Evolutionary conservation across 1,140 invertebrate species (phyloP).

Genomic region (Pseudomyrmex pallidus): DNA sequence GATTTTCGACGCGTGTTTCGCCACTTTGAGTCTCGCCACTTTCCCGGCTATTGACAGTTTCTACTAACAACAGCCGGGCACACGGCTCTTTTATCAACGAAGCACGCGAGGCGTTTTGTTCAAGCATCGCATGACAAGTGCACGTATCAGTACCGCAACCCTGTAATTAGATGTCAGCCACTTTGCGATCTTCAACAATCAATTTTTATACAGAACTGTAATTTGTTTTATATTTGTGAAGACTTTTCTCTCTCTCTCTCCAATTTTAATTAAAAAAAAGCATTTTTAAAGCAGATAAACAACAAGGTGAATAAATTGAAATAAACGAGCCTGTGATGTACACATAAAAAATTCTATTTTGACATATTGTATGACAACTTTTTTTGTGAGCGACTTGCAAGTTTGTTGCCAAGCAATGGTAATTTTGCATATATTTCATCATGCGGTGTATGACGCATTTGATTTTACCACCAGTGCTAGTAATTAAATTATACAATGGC

Average conservation of each 20-base stretch:
- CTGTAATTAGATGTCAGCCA: constrained; percentile 4
- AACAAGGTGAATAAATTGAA: not conserved
- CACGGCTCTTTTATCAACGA: constrained; percentile 10
- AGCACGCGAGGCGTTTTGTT: constrained; percentile 43
- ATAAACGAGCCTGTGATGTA: not conserved
- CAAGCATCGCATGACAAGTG: constrained; percentile 41
- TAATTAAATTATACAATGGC: constrained; percentile 55
- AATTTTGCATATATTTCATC: constrained; percentile 34
- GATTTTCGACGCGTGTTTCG: constrained; percentile 9
- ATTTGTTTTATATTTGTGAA: not conserved
- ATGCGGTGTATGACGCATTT: constrained; percentile 4
- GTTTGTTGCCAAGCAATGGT: not conserved
- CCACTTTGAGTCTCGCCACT: not conserved
- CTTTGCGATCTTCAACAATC: no score
- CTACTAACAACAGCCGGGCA: constrained; percentile 4
- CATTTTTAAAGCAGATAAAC: not conserved
- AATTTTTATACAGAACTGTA: no score
- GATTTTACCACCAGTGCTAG: constrained; percentile 41
- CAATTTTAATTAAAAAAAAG: not conserved
- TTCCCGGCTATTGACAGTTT: constrained; percentile 20
- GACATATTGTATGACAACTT: not conserved
- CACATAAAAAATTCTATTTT: not conserved
- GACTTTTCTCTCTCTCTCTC: not conserved
- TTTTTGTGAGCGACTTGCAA: not conserved
- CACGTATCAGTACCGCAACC: constrained; percentile 55